Percentiles rank a stretch among this genome's conserved stretches.
Evolutionary conservation across 2,888 invertebrate genomes (phyloP).

Genomic region (Euplexia lucipara): DNA sequence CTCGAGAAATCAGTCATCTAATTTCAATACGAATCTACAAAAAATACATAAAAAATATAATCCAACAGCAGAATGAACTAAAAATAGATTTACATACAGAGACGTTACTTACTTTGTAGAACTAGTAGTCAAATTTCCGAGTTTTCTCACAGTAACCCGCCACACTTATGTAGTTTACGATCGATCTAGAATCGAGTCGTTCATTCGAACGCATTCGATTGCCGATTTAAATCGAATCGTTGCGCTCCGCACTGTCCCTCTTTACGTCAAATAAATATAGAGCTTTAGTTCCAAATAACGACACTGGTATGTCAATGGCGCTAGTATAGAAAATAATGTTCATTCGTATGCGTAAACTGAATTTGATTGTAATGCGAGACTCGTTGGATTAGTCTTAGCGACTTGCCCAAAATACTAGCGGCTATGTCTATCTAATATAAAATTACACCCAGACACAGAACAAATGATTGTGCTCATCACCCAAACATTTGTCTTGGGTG

Average conservation of each 20-base stretch:
- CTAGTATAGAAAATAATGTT: conserved; percentile 43
- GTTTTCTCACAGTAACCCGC: conserved; percentile 59
- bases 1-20: background rate
- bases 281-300: conserved; percentile 65
- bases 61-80: conserved; percentile 8
- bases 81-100: conserved; percentile 57
- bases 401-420: too few relatives aligned
- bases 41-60: background rate
- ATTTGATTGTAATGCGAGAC: conserved; percentile 36
- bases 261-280: conserved; percentile 64
- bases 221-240: conserved; percentile 59
- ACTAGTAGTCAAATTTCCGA: conserved; percentile 48
- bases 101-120: conserved; percentile 40
- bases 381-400: conserved; percentile 23
- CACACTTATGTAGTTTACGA: conserved; percentile 63
- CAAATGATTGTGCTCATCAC: too few relatives aligned
- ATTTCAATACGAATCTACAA: conserved; percentile 25
- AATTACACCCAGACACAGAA: too few relatives aligned
- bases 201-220: conserved; percentile 61
- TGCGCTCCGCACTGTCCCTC: conserved; percentile 50
- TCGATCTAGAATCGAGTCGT: conserved; percentile 62
- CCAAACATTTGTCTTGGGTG: too few relatives aligned
- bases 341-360: conserved; percentile 52
- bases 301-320: conserved; percentile 62
- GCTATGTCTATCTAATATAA: too few relatives aligned